A percentile compares a stretch with the other conserved stretches of the same genome.
These are phyloP conservation scores for Neotoma lepida DNA, from an alignment of 2,113 vertebrate species.

Conservation along the genomic window DNA sequence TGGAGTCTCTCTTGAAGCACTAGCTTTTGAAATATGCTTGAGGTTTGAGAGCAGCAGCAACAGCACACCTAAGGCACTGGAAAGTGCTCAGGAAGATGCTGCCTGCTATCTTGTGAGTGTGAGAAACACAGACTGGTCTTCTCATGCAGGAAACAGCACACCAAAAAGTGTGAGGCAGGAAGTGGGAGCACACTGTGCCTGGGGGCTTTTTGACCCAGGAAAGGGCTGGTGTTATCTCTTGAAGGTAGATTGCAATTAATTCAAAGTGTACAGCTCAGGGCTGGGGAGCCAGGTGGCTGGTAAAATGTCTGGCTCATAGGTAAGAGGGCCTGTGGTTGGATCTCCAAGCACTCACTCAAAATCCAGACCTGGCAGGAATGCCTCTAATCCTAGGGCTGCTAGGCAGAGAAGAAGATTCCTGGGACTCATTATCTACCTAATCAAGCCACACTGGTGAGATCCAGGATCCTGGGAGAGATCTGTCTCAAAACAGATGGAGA, in stretches of 20 bases:
- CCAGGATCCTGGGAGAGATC: fast-evolving
- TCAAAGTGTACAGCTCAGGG: too few species aligned
- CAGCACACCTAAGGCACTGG: too few species aligned
- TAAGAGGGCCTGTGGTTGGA: too few species aligned
- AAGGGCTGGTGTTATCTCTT: background rate
- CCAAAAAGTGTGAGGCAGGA: background rate
- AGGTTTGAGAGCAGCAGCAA: background rate
- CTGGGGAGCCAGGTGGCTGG: too few species aligned
- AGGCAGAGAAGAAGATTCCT: background rate
- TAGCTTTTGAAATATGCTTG: background rate
- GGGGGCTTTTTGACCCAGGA: background rate
- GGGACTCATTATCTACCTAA: background rate
- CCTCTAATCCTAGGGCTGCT: background rate
- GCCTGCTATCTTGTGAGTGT: background rate
- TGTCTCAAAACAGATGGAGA: background rate
- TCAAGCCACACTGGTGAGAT: background rate
- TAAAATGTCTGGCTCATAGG: background rate
- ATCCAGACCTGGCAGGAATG: background rate
- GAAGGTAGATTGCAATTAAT: background rate
- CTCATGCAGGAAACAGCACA: too few species aligned
- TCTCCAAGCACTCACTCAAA: background rate
- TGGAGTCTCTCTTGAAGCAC: background rate
- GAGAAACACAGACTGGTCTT: background rate
- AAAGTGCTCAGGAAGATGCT: background rate
- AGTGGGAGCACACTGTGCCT: background rate